Percentiles rank a stretch among this genome's conserved stretches.
phyloP scores from a whole-genome alignment of 2,113 vertebrate genomes.

The Callorhinus ursinus region DNA sequence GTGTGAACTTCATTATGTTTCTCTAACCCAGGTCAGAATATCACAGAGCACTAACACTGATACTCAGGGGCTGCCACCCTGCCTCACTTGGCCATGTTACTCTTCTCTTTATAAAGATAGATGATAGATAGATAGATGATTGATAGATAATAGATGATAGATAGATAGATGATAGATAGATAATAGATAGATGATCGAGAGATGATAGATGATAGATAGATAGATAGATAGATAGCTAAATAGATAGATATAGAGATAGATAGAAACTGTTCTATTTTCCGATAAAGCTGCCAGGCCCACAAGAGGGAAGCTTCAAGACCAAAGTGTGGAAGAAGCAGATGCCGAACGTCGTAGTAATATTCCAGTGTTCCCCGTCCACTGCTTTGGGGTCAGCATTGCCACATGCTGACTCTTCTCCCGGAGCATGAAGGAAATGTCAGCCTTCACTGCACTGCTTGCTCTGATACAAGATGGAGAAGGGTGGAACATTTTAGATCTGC shows the following conservation, averaged over 20 bases:
- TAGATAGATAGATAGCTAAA: no score
- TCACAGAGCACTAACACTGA: rapidly evolving
- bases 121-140: no score
- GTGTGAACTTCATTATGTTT: no score
- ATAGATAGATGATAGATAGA: no score
- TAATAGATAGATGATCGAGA: no score
- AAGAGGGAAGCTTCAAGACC: rapidly evolving
- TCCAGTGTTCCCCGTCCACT: rapidly evolving
- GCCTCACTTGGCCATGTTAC: rapidly evolving
- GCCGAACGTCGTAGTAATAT: rapidly evolving
- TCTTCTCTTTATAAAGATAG: no score
- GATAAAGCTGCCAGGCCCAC: no score
- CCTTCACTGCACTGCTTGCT: rapidly evolving
- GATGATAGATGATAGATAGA: no score
- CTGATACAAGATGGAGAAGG: rapidly evolving
- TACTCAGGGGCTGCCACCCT: rapidly evolving
- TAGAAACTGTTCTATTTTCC: neutral
- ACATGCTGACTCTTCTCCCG: rapidly evolving
- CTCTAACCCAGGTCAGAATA: neutral
- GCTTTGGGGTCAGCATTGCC: rapidly evolving
- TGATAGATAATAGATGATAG: no score
- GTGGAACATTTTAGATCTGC: rapidly evolving
- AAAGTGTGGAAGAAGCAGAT: rapidly evolving
- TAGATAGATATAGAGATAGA: no score
- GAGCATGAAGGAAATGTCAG: rapidly evolving